phyloP scores from a whole-genome alignment of 2,797 vertebrate genomes.

The Chloroceryle amazona region DNA sequence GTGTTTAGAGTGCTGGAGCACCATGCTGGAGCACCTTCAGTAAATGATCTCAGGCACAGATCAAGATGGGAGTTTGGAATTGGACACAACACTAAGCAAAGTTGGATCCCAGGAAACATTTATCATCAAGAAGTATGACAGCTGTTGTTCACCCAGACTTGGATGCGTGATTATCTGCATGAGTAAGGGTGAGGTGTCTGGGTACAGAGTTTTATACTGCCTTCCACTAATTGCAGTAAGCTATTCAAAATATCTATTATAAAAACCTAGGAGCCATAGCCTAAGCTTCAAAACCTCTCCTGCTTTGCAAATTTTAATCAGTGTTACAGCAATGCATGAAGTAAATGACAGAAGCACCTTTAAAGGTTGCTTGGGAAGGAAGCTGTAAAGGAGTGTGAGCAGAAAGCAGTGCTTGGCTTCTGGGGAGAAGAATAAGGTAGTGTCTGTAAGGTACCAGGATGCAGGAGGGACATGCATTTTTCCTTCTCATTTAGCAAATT shows the following conservation, averaged over 20 bases:
- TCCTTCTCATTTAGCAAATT: not conserved
- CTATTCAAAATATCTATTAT: not conserved
- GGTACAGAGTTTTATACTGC: not conserved
- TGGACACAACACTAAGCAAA: not conserved
- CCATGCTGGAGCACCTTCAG: not conserved
- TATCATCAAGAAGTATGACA: not conserved
- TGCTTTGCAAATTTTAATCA: slow-evolving; percentile 5
- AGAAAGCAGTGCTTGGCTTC: not conserved
- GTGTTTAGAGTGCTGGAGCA: not conserved
- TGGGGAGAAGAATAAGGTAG: not conserved
- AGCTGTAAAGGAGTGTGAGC: not conserved
- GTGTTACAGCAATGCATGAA: fast-evolving
- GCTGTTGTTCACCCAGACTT: not conserved
- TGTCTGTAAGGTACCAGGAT: not conserved
- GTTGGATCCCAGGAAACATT: not conserved
- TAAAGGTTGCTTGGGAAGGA: not conserved
- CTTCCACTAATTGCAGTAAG: not conserved
- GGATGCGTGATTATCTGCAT: not conserved
- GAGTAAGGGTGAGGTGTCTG: not conserved
- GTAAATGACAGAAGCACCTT: not conserved
- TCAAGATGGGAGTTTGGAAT: not conserved
- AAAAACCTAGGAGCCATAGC: not conserved
- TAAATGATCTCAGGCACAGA: not conserved
- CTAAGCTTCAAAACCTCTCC: not conserved
- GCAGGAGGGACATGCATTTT: not conserved